These are phyloP conservation scores for Psephotus haematonotus DNA, from an alignment of 2,113 vertebrate genomes.

Conservation along the genomic window DNA sequence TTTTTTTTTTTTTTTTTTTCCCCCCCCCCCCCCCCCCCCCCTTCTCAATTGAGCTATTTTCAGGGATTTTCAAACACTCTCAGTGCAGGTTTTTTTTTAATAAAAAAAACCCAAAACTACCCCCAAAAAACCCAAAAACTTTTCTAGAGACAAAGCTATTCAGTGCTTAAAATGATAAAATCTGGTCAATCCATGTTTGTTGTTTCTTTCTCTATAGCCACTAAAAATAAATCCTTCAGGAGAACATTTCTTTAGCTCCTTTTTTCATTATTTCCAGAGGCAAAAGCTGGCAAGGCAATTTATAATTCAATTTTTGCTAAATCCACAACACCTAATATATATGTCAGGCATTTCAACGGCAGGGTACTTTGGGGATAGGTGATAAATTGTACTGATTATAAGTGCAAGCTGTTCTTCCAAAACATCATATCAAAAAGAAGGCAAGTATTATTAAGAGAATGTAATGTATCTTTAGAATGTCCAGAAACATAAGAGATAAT, in stretches of 20 bases:
- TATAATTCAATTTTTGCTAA: conserved; percentile 92
- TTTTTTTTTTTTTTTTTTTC: background rate
- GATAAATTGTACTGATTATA: conserved; percentile 89
- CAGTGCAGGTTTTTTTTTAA: background rate
- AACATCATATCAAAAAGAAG: conserved; percentile 81
- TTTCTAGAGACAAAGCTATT: conserved; percentile 54
- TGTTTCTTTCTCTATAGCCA: conserved; percentile 75
- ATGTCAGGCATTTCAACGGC: conserved; percentile 95
- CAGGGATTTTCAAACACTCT: background rate
- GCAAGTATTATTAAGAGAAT: conserved; percentile 78
- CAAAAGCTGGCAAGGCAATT: conserved; percentile 88
- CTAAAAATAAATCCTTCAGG: conserved; percentile 80
- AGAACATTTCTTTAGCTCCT: conserved; percentile 78
- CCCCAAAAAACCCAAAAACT: background rate
- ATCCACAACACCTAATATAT: conserved; percentile 95
- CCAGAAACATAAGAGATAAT: conserved; percentile 80
- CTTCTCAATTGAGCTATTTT: conserved; percentile 41
- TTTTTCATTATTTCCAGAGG: conserved; percentile 88
- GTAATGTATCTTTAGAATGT: conserved; percentile 81
- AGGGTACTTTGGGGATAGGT: conserved; percentile 84
- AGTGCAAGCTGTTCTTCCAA: conserved; percentile 83
- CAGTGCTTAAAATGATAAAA: conserved; percentile 67
- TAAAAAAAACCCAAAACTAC: background rate
- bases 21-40: too few species aligned
- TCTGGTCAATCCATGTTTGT: conserved; percentile 69